These are phyloP conservation scores for Sorex fumeus DNA, from an alignment of 2,113 vertebrate species.

Conservation along the genomic window DNA sequence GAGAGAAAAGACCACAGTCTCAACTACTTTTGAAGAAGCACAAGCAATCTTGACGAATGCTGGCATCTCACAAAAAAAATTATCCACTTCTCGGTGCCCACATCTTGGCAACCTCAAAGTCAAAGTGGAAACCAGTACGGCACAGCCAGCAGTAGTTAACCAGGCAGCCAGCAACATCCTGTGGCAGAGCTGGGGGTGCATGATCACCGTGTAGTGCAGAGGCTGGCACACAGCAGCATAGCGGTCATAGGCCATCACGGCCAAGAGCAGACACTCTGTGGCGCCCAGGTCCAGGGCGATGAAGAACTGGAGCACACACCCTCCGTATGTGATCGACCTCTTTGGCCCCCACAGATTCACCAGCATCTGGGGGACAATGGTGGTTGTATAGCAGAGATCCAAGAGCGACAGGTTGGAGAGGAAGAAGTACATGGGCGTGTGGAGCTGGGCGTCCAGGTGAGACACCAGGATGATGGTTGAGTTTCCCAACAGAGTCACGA, in stretches of 20 bases:
- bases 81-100: slow-evolving; percentile 48
- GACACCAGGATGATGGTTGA: not conserved
- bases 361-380: not conserved
- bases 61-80: slow-evolving; percentile 26
- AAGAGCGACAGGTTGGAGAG: not conserved
- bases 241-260: slow-evolving; percentile 10
- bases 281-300: slow-evolving; percentile 72
- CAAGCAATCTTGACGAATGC: slow-evolving; percentile 74
- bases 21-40: slow-evolving; percentile 61
- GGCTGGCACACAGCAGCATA: too few relatives aligned
- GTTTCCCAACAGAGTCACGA: slow-evolving; percentile 68
- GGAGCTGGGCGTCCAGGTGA: not conserved
- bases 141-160: slow-evolving; percentile 47
- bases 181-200: slow-evolving; percentile 65
- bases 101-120: slow-evolving; percentile 71
- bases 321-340: slow-evolving; percentile 53
- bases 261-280: slow-evolving; percentile 70
- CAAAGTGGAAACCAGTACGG: slow-evolving; percentile 52
- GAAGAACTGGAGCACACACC: slow-evolving; percentile 74
- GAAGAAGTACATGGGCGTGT: not conserved
- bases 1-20: slow-evolving; percentile 30
- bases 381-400: not conserved
- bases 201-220: slow-evolving; percentile 11
- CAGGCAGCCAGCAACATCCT: slow-evolving; percentile 57
- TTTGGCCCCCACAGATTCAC: not conserved